Percentiles rank a stretch among this genome's conserved stretches.
Evolutionary conservation across 2,113 vertebrate genomes (phyloP).

Genomic region (Callopanchax toddi): DNA sequence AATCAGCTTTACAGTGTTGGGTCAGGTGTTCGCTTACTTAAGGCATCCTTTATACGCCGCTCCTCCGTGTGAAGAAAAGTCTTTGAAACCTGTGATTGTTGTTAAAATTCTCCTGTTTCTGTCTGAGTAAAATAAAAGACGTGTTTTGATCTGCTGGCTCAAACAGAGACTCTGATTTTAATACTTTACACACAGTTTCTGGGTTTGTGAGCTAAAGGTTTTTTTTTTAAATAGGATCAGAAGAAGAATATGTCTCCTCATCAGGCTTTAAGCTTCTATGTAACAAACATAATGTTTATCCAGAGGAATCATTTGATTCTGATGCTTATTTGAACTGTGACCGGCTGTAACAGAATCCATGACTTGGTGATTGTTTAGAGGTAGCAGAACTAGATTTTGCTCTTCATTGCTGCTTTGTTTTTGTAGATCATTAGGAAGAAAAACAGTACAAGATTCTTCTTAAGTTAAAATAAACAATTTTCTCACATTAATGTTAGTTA

Average conservation of each 20-base stretch:
- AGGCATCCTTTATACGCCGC: constrained; percentile 5
- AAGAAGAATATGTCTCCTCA: neutral
- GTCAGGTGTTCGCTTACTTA: constrained; percentile 10
- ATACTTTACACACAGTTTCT: neutral
- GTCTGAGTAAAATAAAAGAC: neutral
- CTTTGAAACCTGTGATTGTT: neutral
- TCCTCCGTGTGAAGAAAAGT: constrained; percentile 4
- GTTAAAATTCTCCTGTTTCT: neutral
- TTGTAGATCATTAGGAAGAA: no score
- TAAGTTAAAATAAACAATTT: no score
- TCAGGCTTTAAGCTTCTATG: no score
- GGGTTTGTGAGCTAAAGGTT: neutral
- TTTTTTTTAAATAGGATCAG: neutral
- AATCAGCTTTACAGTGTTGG: constrained; percentile 12
- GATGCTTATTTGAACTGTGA: neutral
- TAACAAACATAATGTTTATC: constrained; percentile 17
- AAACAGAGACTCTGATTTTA: neutral
- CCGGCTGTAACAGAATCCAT: constrained; percentile 8
- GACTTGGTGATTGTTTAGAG: constrained; percentile 12
- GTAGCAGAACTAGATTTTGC: neutral
- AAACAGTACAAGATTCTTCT: no score
- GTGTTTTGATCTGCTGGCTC: constrained; percentile 9
- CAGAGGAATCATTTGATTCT: neutral
- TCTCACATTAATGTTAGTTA: no score
- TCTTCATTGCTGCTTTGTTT: constrained; percentile 2